Base-by-base conservation (phyloP, 1,140 invertebrate genomes). In the Pristionchus pacificus region DNA sequence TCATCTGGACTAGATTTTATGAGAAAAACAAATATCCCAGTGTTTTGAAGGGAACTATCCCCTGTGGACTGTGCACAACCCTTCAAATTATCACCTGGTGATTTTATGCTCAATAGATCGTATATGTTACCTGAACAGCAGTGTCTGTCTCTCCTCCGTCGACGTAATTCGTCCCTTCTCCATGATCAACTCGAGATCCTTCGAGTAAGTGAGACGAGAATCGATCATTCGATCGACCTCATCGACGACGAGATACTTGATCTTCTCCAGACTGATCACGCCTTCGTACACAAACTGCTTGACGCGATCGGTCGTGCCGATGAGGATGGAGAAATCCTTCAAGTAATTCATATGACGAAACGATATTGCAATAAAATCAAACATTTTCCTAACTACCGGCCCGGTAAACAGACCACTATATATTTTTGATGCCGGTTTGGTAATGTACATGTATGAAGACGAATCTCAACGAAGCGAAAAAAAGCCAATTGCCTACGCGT, bases 181-280 rank as follows among this genome's bases (percentile, higher is more conserved):
- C 28, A 65, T 57, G 10, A 84, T 78, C 19, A 67, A 60, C 13
- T 72, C 25, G 32, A 82, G n/a, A n/a, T 49, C 19, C 19, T 10
- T 61, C 55, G 80, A 80, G 33, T 64, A 68, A 32, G 62, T 64
- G 85, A 82, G 82, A 29, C 71, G 65, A 32, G 57, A 65, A 77
- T 97, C 93, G 28, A 97, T 84, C 93, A 98, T 96, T n/a, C 93
- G 87, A 85, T 97, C 95, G 2, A 94, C 95, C 86, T 98, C 95
- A 84, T 98, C 95, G 1, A 98, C 85, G 0, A 98, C 91, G 0
- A 96, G 86, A 80, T 89, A 95, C 2, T 90, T 88, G 0, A 93
- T 82, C 3, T 89, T 15, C 14, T 25, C 49, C 14, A 76, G 62
- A 29, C 69, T 55, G 66, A 64, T 71, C 28, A 76, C 87, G 0